Evolutionary conservation across 2,113 vertebrate genomes (phyloP), one percentile per base, ranked within the genome.

Genomic region (Brachyistius frenatus): DNA sequence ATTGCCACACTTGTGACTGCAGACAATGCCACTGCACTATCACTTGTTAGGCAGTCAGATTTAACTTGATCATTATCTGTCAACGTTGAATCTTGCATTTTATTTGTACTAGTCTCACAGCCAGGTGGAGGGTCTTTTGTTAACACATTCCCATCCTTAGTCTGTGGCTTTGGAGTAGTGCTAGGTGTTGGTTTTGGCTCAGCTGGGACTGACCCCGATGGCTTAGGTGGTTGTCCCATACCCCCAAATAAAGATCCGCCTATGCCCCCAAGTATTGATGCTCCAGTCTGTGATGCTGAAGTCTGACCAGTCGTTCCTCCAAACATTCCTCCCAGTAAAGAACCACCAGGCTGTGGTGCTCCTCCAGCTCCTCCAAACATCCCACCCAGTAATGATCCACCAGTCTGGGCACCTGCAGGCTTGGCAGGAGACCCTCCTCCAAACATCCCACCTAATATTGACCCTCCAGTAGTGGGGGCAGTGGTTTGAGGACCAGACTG

Each of bases 271-370:
- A 92, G 70, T 68, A 91, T 2, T 56, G 92, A 86, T 63, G 84
- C 33, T 74, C 89, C 87, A 78, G 73, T 50, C 33, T 92, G 87
- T 50, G 91, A 47, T 66, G 53, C 88, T 69, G 81, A 39, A 72
- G 76, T 23, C 64, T 87, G 90, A 65, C 79, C 56, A 56, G 77
- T 61, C n/a, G 44, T 52, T 50, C 91, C 90, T 63, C 90, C 85
- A 81, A 93, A 92, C 74, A 93, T 83, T 80, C 91, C 91, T 66
- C 91, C 91, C 73, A 93, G 84, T 39, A 93, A 66, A 80, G 91
- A 92, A 76, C 86, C 57, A 39, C 86, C 69, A 57, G 83, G 23
- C 58, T 90, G 87, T 66, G 84, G 32, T 68, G 84, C 37, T 76
- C 47, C 6, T 7, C 85, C 68, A 72, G 88, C 35, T 39, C 91